A percentile compares a stretch with the other conserved stretches of the same genome.
phyloP scores from a whole-genome alignment of 2,888 invertebrate species.

The Euphydryas editha region DNA sequence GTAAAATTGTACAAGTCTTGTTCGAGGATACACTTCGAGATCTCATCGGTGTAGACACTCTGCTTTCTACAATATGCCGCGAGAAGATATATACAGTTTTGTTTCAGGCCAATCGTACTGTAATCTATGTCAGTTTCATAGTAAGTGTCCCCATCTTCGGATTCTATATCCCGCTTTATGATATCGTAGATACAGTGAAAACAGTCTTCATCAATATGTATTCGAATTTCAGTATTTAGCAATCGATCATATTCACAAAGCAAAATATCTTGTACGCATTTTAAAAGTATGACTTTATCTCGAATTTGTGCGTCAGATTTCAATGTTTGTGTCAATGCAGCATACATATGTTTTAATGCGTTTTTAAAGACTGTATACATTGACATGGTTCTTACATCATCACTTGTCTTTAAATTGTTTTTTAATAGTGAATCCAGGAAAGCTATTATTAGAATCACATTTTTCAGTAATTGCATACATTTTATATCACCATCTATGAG shows the following conservation, averaged over 20 bases:
- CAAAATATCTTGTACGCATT: constrained; percentile 55
- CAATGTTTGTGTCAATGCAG: constrained; percentile 50
- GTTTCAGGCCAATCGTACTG: constrained; percentile 58
- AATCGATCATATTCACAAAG: constrained; percentile 53
- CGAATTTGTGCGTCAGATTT: constrained; percentile 52
- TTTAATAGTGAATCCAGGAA: constrained; percentile 59
- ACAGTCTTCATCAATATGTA: constrained; percentile 56
- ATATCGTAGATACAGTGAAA: constrained; percentile 65
- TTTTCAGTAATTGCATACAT: constrained; percentile 53
- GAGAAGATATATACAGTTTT: constrained; percentile 61
- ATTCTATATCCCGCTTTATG: constrained; percentile 53
- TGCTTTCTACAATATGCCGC: constrained; percentile 66
- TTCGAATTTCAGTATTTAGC: constrained; percentile 53
- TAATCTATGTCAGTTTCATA: constrained; percentile 62
- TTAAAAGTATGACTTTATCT: constrained; percentile 55
- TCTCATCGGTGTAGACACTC: constrained; percentile 60
- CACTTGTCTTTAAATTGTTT: constrained; percentile 48
- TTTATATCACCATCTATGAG: constrained; percentile 46
- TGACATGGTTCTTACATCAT: constrained; percentile 49
- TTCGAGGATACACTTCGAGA: constrained; percentile 66
- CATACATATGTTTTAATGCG: constrained; percentile 53
- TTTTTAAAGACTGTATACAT: constrained; percentile 50
- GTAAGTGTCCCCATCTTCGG: constrained; percentile 55
- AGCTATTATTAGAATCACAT: constrained; percentile 50
- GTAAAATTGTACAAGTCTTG: constrained; percentile 63